Evolutionary conservation across 37 sponge, comb jelly and placozoan genomes (phyloP).

Genomic region (Agelas oroides): DNA sequence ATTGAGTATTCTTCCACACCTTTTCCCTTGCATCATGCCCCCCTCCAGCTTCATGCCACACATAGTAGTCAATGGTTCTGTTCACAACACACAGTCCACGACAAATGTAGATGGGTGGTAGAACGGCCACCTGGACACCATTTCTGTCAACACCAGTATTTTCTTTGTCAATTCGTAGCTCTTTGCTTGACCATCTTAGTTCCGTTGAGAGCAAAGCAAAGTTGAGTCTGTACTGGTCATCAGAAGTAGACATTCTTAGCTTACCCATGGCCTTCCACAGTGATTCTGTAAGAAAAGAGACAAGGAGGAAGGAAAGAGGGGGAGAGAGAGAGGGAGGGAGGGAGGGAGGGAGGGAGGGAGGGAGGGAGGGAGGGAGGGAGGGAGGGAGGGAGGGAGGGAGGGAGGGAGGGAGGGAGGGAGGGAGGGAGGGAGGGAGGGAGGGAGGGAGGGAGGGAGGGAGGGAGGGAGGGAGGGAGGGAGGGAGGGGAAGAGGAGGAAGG

Average conservation of each 20-base stretch:
- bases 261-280: slow-evolving; percentile 15
- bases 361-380: too few species aligned
- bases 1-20: background rate
- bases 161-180: slow-evolving; percentile 8
- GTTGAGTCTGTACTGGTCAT: slow-evolving; percentile 26
- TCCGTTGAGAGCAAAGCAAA: background rate
- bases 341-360: too few species aligned
- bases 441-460: too few species aligned
- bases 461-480: too few species aligned
- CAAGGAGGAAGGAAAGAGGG: too few species aligned
- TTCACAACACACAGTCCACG: background rate
- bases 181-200: background rate
- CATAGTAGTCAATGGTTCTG: background rate
- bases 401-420: too few species aligned
- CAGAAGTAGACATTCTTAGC: background rate
- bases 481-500: too few species aligned
- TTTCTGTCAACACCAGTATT: background rate
- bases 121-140: slow-evolving; percentile 6
- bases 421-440: too few species aligned
- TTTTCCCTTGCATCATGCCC: background rate
- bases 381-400: too few species aligned
- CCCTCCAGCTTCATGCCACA: slow-evolving; percentile 25
- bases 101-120: slow-evolving; percentile 14
- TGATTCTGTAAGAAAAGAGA: background rate
- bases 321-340: too few species aligned